A percentile compares a stretch with the other conserved stretches of the same genome.
Evolutionary conservation across 2,888 invertebrate genomes (phyloP).

Genomic region (Brassicogethes aeneus): DNA sequence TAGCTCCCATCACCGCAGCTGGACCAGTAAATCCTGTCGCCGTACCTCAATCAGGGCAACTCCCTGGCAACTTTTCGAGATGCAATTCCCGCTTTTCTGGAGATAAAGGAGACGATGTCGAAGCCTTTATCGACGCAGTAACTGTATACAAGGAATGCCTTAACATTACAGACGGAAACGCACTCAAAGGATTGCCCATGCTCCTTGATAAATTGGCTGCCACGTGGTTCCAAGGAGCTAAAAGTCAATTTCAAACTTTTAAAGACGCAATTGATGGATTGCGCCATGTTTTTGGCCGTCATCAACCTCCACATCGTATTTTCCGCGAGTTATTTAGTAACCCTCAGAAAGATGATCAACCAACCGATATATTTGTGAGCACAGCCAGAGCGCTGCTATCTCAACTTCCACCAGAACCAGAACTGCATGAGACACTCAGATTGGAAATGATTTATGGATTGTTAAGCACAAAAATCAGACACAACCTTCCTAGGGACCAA

Average conservation of each 20-base stretch:
- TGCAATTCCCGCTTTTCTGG: constrained; percentile 14
- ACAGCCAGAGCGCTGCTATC: constrained; percentile 6
- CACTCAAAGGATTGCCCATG: constrained; percentile 19
- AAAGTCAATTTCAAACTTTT: constrained; percentile 9
- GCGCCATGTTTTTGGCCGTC: constrained; percentile 9
- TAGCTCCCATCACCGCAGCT: not conserved
- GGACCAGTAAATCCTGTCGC: not conserved
- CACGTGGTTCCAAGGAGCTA: constrained; percentile 19
- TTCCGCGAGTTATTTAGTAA: constrained; percentile 11
- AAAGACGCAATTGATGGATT: constrained; percentile 11
- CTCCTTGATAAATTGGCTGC: constrained; percentile 15
- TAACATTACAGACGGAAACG: constrained; percentile 16
- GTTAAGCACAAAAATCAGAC: constrained; percentile 6
- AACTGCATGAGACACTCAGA: constrained; percentile 4
- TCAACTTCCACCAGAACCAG: constrained; percentile 5
- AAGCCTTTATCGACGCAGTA: constrained; percentile 19
- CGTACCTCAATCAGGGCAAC: constrained; percentile 6
- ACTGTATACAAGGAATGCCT: constrained; percentile 17
- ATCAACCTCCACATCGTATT: constrained; percentile 12
- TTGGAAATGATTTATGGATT: constrained; percentile 11
- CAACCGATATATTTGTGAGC: constrained; percentile 11
- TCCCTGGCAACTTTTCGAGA: constrained; percentile 9
- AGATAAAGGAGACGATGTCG: constrained; percentile 8
- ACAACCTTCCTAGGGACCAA: constrained; percentile 3
- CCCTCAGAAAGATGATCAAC: constrained; percentile 9